A percentile compares a stretch with the other conserved stretches of the same genome.
Conservation (phyloP, 2,888 invertebrate genomes). For the Archips xylosteana region DNA sequence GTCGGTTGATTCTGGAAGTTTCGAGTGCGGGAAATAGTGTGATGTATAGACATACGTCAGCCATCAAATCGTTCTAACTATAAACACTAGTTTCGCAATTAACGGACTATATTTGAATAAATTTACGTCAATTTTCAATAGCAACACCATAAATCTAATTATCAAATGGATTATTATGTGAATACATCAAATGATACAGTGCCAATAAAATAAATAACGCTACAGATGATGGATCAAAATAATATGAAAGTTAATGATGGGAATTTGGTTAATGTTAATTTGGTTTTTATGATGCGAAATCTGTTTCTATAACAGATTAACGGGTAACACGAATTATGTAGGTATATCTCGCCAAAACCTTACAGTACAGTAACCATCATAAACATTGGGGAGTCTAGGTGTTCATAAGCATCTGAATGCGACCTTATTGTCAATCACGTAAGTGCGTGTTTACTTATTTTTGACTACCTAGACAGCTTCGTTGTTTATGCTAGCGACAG, state of each 20-base stretch:
- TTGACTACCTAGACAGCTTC: too few species aligned
- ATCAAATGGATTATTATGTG: slow-evolving; percentile 68
- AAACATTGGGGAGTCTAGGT: too few species aligned
- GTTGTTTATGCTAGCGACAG: too few species aligned
- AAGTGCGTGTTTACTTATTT: too few species aligned
- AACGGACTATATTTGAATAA: slow-evolving; percentile 77
- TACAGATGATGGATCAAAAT: slow-evolving; percentile 56
- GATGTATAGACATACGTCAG: slow-evolving; percentile 75
- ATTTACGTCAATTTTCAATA: slow-evolving; percentile 78
- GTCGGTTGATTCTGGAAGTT: slow-evolving; percentile 49
- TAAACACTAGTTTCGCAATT: slow-evolving; percentile 78
- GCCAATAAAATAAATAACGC: slow-evolving; percentile 66
- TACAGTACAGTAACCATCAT: too few species aligned
- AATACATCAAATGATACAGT: slow-evolving; percentile 65
- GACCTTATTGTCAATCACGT: too few species aligned
- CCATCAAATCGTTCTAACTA: slow-evolving; percentile 71
- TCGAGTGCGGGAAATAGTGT: slow-evolving; percentile 56
- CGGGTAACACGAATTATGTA: slow-evolving; percentile 21
- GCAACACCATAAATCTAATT: slow-evolving; percentile 74
- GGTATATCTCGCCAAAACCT: background rate
- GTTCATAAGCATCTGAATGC: too few species aligned
- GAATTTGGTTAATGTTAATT: slow-evolving; percentile 49
- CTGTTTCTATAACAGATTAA: slow-evolving; percentile 38
- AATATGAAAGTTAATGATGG: slow-evolving; percentile 65
- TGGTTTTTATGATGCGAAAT: slow-evolving; percentile 45